A percentile compares a stretch with the other conserved stretches of the same genome.
phyloP scores from a whole-genome alignment of 1,140 invertebrate species.

The Amphibalanus amphitrite region DNA sequence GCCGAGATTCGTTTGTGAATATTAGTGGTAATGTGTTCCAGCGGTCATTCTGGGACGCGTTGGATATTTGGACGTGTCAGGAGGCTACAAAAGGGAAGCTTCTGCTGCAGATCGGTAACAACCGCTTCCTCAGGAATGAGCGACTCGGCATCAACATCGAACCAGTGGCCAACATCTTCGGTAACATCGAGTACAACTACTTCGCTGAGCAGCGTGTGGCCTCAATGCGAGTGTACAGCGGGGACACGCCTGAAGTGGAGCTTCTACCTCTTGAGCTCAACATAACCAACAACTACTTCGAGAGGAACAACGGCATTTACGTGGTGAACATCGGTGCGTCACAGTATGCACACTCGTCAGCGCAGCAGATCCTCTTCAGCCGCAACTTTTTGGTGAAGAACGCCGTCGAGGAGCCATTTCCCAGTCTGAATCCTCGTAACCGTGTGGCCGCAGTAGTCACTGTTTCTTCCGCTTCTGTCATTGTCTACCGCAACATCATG shows the following conservation, averaged over 20 bases:
- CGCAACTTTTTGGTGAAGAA: conserved; percentile 78
- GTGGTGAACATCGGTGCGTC: conserved; percentile 55
- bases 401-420: conserved; percentile 66
- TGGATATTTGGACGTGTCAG: conserved; percentile 54
- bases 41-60: conserved; percentile 47
- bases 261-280: conserved; percentile 46
- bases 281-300: conserved; percentile 78
- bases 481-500: conserved; percentile 78
- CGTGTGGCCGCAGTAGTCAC: conserved; percentile 76
- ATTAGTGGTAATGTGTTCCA: conserved; percentile 71
- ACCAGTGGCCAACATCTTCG: conserved; percentile 65
- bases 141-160: conserved; percentile 56
- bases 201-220: conserved; percentile 66
- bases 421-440: conserved; percentile 61
- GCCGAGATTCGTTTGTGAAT: conserved; percentile 46
- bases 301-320: conserved; percentile 66
- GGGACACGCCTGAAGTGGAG: conserved; percentile 45
- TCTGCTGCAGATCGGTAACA: conserved; percentile 48
- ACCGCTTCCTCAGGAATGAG: conserved; percentile 56
- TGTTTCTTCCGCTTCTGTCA: conserved; percentile 67
- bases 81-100: conserved; percentile 31
- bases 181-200: conserved; percentile 66
- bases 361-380: conserved; percentile 58
- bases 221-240: conserved; percentile 76
- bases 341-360: conserved; percentile 26